These are phyloP conservation scores for Galago senegalensis DNA, from an alignment of 2,797 vertebrate species.

Conservation along the genomic window DNA sequence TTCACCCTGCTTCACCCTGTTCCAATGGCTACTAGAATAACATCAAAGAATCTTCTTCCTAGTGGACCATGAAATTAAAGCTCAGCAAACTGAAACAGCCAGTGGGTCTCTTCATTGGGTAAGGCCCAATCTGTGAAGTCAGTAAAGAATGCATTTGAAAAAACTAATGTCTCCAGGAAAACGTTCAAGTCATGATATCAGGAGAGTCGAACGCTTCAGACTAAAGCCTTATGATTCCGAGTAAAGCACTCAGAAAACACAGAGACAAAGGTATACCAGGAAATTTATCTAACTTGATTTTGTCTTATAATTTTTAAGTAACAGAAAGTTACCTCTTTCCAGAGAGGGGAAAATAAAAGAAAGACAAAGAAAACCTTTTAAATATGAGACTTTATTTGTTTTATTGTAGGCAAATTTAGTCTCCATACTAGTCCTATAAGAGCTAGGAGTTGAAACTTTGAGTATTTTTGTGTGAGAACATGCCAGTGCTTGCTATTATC, in stretches of 20 bases:
- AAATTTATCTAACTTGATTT: neutral
- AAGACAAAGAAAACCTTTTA: neutral
- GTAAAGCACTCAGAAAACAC: neutral
- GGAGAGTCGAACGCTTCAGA: neutral
- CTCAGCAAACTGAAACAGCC: constrained; percentile 80
- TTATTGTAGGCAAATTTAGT: neutral
- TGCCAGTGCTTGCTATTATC: neutral
- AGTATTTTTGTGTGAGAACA: neutral
- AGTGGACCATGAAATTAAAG: constrained; percentile 85
- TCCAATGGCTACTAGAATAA: constrained; percentile 74
- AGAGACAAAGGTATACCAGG: neutral
- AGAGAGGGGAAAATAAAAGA: neutral
- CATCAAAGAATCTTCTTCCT: constrained; percentile 77
- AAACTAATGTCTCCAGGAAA: constrained; percentile 60
- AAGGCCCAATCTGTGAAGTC: constrained; percentile 57
- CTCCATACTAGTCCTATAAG: neutral
- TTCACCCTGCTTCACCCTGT: constrained; percentile 56
- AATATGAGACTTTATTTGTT: neutral
- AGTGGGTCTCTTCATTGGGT: constrained; percentile 44
- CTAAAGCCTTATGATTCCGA: neutral
- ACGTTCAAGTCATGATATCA: neutral
- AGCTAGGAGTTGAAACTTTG: neutral
- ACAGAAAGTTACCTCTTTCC: neutral
- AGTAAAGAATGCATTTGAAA: constrained; percentile 47
- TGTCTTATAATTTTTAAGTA: constrained; percentile 21